Evolutionary conservation across 2,797 vertebrate genomes (phyloP), one percentile per base, ranked within the genome.

Genomic region (Chelon labrosus): DNA sequence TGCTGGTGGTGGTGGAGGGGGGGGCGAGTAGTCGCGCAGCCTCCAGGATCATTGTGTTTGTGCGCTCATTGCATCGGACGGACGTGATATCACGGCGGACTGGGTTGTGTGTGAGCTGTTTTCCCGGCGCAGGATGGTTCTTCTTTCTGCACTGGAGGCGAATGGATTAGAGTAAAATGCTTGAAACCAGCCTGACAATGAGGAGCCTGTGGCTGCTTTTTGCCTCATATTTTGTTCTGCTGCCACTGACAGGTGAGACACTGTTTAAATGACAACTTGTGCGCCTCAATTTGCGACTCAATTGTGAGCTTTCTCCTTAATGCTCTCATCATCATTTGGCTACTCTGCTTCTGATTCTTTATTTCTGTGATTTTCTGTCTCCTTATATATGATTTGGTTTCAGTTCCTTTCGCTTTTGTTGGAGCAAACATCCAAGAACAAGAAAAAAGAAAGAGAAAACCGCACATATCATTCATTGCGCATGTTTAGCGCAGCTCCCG

Each of bases 241-340:
- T 89, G 19, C 79, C 87, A 31, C 63, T 88, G 14, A 77, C 76
- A 91, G 94, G 94, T 95, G 85, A 82, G 92, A 31, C 39, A 11
- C 25, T 38, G 17, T 31, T 57, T 17, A n/a, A 55, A 14, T 53
- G 5, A 35, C 31, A 35, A 35, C 19, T 13, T 52, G 19, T 17
- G 14, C 7, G 1, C 3, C 17, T 17, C 14, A 25, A 31, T 55
- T 10, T 17, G 35, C 25, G 10, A 55, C 35, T 51, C 58, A 7
- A 11, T 11, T 2, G 3, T 59, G 19, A 39, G 16, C 17, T 49
- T 22, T 12, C 25, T 12, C 25, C 11, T 17, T 8, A 12, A n/a
- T 52, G 8, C 2, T 35, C 31, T 35, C 31, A 35, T 35, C 7
- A 35, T 7, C 31, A 35, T 35, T 35, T 35, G 7, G 7, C 7